These are phyloP conservation scores for Origma solitaria DNA, from an alignment of 2,113 vertebrate species.

Conservation along the genomic window DNA sequence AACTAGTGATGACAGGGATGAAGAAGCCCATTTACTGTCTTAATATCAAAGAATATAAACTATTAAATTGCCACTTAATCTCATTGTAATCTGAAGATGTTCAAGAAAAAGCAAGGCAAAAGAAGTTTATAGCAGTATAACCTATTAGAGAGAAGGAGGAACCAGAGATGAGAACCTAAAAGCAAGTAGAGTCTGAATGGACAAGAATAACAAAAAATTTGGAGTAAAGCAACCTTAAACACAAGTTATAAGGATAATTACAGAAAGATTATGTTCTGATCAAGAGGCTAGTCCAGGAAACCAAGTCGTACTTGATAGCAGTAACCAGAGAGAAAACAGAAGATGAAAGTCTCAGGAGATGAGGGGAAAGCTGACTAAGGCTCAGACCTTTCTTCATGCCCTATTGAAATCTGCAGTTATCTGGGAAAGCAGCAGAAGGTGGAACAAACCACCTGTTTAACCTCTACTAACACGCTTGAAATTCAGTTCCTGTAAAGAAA, in stretches of 20 bases:
- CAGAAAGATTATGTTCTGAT: neutral
- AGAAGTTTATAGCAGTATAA: neutral
- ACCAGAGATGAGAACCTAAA: neutral
- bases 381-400: neutral
- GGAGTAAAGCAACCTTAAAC: neutral
- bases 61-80: neutral
- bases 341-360: neutral
- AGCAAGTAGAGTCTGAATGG: neutral
- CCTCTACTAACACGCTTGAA: neutral
- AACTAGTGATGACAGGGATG: neutral
- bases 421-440: neutral
- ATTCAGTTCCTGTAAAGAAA: neutral
- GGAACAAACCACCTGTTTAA: neutral
- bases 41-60: neutral
- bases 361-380: neutral
- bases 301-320: neutral
- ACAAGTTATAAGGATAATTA: neutral
- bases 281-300: neutral
- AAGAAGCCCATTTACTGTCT: neutral
- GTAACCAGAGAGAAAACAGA: neutral
- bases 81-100: neutral
- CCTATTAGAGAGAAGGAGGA: neutral
- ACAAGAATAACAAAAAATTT: neutral
- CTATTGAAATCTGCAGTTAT: neutral
- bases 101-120: neutral